These are phyloP conservation scores for Semicossyphus pulcher DNA, from an alignment of 2,113 vertebrate species.

Conservation along the genomic window DNA sequence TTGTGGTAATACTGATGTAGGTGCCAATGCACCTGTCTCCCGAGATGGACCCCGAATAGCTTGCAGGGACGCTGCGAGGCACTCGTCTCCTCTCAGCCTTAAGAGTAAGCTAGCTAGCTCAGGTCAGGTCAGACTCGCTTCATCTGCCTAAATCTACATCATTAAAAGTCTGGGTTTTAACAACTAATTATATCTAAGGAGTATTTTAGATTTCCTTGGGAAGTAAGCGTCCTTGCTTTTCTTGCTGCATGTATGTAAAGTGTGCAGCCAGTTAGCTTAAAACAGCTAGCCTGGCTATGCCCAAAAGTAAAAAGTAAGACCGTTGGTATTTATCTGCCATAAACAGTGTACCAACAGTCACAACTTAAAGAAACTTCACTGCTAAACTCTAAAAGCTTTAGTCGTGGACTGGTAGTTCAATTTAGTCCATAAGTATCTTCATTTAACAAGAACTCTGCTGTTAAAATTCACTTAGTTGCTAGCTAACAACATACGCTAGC, in stretches of 20 bases:
- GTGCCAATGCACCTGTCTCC: conserved; percentile 40
- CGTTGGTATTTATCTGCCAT: no score
- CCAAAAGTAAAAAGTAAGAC: no score
- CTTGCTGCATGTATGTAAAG: background rate
- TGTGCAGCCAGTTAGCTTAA: background rate
- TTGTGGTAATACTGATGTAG: conserved; percentile 36
- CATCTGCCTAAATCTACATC: background rate
- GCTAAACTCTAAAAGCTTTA: no score
- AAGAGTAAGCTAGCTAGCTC: background rate
- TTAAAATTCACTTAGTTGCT: no score
- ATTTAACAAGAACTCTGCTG: no score
- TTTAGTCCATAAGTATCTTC: no score
- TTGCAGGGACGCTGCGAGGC: conserved; percentile 32
- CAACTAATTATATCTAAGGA: background rate
- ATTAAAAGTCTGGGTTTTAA: background rate
- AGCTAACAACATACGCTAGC: no score
- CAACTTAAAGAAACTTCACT: no score
- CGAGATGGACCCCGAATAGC: conserved; percentile 46
- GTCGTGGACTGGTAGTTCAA: no score
- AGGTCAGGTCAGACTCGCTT: conserved; percentile 29
- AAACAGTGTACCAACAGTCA: no score
- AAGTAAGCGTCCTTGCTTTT: background rate
- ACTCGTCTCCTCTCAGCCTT: conserved; percentile 1
- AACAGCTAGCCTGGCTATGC: no score
- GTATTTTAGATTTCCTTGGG: background rate